These are phyloP conservation scores for Acanthoscelides obtectus DNA, from an alignment of 2,888 invertebrate genomes.

Conservation along the genomic window DNA sequence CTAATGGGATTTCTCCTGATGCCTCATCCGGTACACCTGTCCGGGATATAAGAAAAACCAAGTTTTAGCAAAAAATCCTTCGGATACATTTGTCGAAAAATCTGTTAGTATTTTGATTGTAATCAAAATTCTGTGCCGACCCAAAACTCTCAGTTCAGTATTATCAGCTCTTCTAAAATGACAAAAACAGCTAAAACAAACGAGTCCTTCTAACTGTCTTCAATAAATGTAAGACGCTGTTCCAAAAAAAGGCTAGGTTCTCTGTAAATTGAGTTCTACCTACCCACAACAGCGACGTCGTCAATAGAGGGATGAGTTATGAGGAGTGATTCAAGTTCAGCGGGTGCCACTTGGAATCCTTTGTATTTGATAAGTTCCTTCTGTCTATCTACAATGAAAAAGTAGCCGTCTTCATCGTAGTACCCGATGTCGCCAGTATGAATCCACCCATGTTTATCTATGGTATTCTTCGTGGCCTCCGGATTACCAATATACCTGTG, in stretches of 20 bases:
- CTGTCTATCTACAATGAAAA: constrained; percentile 80
- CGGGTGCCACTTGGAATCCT: constrained; percentile 81
- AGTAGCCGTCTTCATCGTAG: constrained; percentile 72
- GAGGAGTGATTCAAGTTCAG: constrained; percentile 79
- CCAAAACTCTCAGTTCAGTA: too few relatives aligned
- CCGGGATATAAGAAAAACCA: neutral
- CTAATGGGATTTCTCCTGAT: constrained; percentile 73
- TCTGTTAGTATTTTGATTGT: too few relatives aligned
- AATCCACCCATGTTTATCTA: constrained; percentile 76
- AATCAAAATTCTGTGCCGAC: too few relatives aligned
- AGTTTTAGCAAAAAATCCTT: too few relatives aligned
- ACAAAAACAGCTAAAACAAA: too few relatives aligned
- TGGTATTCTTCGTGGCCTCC: constrained; percentile 59
- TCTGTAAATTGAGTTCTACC: too few relatives aligned
- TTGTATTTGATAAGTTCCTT: constrained; percentile 93
- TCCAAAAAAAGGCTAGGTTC: too few relatives aligned
- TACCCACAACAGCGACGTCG: constrained; percentile 80
- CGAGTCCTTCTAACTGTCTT: too few relatives aligned
- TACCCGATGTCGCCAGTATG: constrained; percentile 83
- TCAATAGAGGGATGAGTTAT: constrained; percentile 66
- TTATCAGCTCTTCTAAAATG: too few relatives aligned
- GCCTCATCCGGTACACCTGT: constrained; percentile 57
- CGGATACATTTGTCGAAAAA: too few relatives aligned
- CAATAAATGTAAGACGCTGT: too few relatives aligned
- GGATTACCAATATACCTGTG: constrained; percentile 54